Percentiles rank a stretch among this genome's conserved stretches.
Conservation (phyloP, 2,113 vertebrate genomes). For the Nibea albiflora region DNA sequence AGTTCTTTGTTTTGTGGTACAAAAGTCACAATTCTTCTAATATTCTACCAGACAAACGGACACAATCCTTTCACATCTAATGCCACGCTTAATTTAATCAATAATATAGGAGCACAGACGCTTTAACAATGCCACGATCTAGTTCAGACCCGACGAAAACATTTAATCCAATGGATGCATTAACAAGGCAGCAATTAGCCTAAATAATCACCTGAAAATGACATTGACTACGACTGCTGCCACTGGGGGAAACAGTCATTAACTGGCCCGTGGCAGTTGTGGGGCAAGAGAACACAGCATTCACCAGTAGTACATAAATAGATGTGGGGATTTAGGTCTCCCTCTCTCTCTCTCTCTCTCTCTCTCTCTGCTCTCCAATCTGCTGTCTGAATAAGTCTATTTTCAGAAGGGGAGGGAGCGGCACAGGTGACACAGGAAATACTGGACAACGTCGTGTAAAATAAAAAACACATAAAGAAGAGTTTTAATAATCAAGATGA, state of each 20-base stretch:
- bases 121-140: slow-evolving; percentile 26
- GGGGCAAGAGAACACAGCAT: slow-evolving; percentile 72
- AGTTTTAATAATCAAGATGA: not conserved
- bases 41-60: not conserved
- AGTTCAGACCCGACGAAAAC: slow-evolving; percentile 41
- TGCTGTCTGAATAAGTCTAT: slow-evolving; percentile 67
- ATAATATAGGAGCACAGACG: not conserved
- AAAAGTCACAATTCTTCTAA: slow-evolving; percentile 4
- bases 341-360: slow-evolving; percentile 65
- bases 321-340: slow-evolving; percentile 80
- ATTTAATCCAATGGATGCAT: slow-evolving; percentile 59
- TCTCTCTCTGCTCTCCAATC: slow-evolving; percentile 66
- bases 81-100: slow-evolving; percentile 17
- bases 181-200: slow-evolving; percentile 71
- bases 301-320: slow-evolving; percentile 74
- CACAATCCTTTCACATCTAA: not conserved
- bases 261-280: slow-evolving; percentile 62
- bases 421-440: slow-evolving; percentile 72
- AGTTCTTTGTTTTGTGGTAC: not conserved
- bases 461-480: not conserved
- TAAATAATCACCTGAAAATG: slow-evolving; percentile 69
- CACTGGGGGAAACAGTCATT: slow-evolving; percentile 41
- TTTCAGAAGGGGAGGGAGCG: slow-evolving; percentile 49
- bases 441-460: slow-evolving; percentile 51
- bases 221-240: slow-evolving; percentile 65